These are phyloP conservation scores for Micrastur ruficollis DNA, from an alignment of 2,797 vertebrate genomes.

Conservation along the genomic window DNA sequence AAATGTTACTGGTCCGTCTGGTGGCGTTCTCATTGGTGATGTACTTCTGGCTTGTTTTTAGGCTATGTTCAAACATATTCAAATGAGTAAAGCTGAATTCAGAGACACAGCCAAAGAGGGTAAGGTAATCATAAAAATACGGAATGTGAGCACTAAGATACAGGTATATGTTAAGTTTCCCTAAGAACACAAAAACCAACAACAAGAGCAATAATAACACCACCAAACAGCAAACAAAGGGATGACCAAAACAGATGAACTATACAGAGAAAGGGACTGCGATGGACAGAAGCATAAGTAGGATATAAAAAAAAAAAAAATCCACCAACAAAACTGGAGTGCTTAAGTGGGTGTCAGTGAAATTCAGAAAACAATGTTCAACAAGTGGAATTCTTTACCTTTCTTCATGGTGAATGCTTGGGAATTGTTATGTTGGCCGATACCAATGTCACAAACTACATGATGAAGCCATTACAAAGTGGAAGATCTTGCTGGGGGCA, in stretches of 20 bases:
- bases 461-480: neutral
- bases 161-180: neutral
- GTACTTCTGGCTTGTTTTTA: neutral
- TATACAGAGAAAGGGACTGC: neutral
- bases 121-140: neutral
- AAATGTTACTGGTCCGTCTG: neutral
- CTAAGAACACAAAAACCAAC: neutral
- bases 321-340: neutral
- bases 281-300: neutral
- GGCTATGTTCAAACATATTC: neutral
- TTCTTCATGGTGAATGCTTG: neutral
- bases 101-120: neutral
- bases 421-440: neutral
- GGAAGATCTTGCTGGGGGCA: neutral
- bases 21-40: neutral
- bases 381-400: neutral
- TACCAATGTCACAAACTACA: neutral
- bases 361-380: neutral
- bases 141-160: neutral
- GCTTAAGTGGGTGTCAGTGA: neutral
- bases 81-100: neutral
- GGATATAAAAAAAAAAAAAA: neutral
- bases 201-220: neutral
- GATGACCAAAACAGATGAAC: neutral
- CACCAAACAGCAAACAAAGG: neutral